phyloP scores from a whole-genome alignment of 2,797 vertebrate genomes.

The Atherinosoma microstoma region DNA sequence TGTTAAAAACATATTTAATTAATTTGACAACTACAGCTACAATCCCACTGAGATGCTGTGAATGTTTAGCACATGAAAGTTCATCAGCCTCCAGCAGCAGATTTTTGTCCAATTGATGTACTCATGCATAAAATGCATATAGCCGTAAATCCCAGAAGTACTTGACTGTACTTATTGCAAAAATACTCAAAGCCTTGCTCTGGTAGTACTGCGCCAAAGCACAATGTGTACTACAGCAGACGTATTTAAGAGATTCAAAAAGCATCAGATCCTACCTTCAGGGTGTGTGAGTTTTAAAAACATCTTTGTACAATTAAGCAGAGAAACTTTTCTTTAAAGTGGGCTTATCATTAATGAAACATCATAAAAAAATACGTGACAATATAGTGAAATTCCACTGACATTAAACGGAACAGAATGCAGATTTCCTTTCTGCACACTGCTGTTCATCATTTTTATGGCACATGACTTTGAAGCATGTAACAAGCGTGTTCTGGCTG shows the following conservation, averaged over 20 bases:
- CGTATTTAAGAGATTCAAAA: neutral
- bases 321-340: neutral
- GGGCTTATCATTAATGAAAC: slow-evolving; percentile 7
- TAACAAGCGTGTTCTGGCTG: slow-evolving; percentile 48
- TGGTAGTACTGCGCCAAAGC: slow-evolving; percentile 4
- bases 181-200: slow-evolving; percentile 12
- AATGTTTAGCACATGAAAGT: slow-evolving; percentile 28
- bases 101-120: slow-evolving; percentile 40
- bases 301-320: neutral
- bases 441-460: slow-evolving; percentile 64
- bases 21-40: slow-evolving; percentile 27
- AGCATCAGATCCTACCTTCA: neutral
- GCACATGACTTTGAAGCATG: slow-evolving; percentile 46
- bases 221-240: slow-evolving; percentile 15
- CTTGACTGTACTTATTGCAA: slow-evolving; percentile 15
- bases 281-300: neutral
- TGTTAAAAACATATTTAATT: slow-evolving; percentile 63
- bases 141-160: slow-evolving; percentile 38
- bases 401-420: slow-evolving; percentile 20
- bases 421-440: slow-evolving; percentile 24
- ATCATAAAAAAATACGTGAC: slow-evolving; percentile 10
- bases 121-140: slow-evolving; percentile 39
- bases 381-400: slow-evolving; percentile 11
- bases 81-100: slow-evolving; percentile 38
- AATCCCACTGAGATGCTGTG: slow-evolving; percentile 24